phyloP scores from a whole-genome alignment of 1,140 invertebrate genomes.

The Psix sp. region DNA sequence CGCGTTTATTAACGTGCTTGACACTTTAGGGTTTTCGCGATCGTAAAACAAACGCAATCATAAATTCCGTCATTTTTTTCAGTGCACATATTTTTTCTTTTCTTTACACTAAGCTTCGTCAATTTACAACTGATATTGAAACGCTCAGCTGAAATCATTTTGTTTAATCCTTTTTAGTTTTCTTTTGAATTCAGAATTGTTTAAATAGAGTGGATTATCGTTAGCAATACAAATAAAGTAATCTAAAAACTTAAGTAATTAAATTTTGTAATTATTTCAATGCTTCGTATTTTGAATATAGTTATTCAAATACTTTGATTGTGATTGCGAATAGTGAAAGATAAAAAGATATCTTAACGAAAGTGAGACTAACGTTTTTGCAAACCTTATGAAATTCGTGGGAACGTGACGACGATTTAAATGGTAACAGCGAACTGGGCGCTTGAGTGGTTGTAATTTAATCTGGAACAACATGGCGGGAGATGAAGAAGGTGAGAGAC shows the following conservation, averaged over 20 bases:
- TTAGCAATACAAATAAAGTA: no score
- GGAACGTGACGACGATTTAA: constrained; percentile 32
- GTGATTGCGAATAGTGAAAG: constrained; percentile 2
- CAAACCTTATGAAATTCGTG: constrained; percentile 48
- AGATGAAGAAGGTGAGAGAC: constrained; percentile 48
- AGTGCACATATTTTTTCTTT: constrained; percentile 9
- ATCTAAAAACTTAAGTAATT: no score
- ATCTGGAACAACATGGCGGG: constrained; percentile 37
- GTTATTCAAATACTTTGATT: no score
- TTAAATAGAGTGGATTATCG: no score
- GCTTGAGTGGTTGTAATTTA: constrained; percentile 62
- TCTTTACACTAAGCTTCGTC: constrained; percentile 12
- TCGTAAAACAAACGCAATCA: constrained; percentile 35
- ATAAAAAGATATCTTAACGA: constrained; percentile 6
- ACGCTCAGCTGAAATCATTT: constrained; percentile 12
- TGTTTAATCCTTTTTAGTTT: no score
- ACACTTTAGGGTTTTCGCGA: constrained; percentile 5
- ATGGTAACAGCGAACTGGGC: constrained; percentile 30
- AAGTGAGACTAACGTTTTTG: constrained; percentile 8
- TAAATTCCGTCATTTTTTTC: constrained; percentile 30
- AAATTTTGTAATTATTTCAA: no score
- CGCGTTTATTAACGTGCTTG: constrained; percentile 16
- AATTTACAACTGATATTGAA: constrained; percentile 30
- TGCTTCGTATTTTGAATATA: no score
- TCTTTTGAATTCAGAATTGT: no score